Base-by-base conservation (phyloP, 2,888 invertebrate species). In the Hyalella azteca region DNA sequence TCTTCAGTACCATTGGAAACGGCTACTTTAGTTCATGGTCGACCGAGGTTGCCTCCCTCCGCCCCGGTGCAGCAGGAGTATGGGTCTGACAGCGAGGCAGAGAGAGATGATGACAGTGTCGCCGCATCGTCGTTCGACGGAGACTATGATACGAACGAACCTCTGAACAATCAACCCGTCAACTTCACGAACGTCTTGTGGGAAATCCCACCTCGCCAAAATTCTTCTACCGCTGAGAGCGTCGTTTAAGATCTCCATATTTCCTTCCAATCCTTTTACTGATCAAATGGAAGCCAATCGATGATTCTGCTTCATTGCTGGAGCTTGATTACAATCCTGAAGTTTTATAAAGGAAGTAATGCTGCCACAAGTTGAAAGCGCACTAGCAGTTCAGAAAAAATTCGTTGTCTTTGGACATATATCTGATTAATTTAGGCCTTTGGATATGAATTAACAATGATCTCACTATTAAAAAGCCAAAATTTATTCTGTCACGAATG, bases 121-220 rank as follows among this genome's bases (percentile, higher is more conserved):
- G 78, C 54, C 29, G 79, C 84, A 1, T 76, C 78, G 29, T 60
- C 54, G 22, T 80, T 80, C 45, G 82, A 82, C 36, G 82, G 80
- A 5, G 81, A 78, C n/a, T 85, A 85, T 50, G 75, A 81, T 66
- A 85, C 85, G 45, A 49, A 80, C 48, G 85, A 85, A 59, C 85
- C 85, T 1, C 73, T 85, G 3, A 49, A 83, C 39, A 77, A 83
- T 73, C 81, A 79, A 54, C 83, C 83, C 0, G 85, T 83, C 50
- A 75, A 77, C 22, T 81, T 84, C 75, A 79, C 79, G 22, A 84
- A 84, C 73, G 80, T 85, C 40, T 73, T 81, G 15, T 81, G 82
- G 81, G 80, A 80, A 39, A 50, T 83, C 9, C 75, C 75, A 2
- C n/a, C 36, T 11, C 36, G 40, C n/a, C 40, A 75, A 32, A 66